Evolutionary conservation across 2,797 vertebrate species (phyloP), one percentile per base, ranked within the genome.

Genomic region (Chelonia mydas): DNA sequence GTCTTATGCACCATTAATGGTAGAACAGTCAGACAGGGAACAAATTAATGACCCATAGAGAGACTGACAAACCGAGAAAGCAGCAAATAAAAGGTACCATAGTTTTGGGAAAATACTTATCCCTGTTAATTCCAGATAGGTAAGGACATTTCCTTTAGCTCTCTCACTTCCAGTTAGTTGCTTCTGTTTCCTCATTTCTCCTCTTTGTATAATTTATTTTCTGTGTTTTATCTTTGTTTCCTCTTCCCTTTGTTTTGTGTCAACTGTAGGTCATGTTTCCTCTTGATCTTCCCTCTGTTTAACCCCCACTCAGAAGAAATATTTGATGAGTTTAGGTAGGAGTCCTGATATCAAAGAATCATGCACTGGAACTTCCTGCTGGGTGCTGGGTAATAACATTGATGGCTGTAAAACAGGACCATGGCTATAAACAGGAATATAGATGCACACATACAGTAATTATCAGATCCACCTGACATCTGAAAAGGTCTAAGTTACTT

Each of bases 401-500:
- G 94, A 92, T 88, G 96, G 95, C 93, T 96, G 94, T 97, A 97
- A 97, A 97, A 97, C 97, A 95, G 95, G 96, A 97, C 95, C 7
- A 93, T 91, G 72, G 92, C 87, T 95, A 95, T 94, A 97, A 97
- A 97, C 96, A 97, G 95, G 97, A 97, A 97, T 96, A 97, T 8
- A 55, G 93, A 83, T 90, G 90, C 57, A 95, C 90, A 97, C 93
- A 96, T 97, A 97, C 95, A 97, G 94, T 97, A 96, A 96, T 96
- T 97, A 94, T 94, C 90, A 94, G 91, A 86, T 94, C 95, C 81
- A 68, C 96, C 96, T 97, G 92, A 94, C 65, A 0, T 91, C 95
- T 96, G 96, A 97, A 95, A 97, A 97, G 95, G 94, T 96, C 95
- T 95, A 80, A 94, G 92, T 96, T 97, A 95, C 93, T 96, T 83